A percentile compares a stretch with the other conserved stretches of the same genome.
phyloP scores from a whole-genome alignment of 2,888 invertebrate species.

The Sesia bembeciformis region DNA sequence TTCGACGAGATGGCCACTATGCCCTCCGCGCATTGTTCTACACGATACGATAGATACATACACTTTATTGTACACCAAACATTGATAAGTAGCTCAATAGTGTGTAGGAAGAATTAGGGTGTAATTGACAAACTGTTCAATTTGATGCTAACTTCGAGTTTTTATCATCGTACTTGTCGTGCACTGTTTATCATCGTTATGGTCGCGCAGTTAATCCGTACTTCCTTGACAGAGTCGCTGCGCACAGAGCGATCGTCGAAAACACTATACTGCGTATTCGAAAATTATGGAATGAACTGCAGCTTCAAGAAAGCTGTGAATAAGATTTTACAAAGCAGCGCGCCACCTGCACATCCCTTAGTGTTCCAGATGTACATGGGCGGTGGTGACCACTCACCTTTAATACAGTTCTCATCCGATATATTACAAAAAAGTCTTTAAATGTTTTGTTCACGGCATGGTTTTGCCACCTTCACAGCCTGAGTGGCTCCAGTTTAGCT shows the following conservation, averaged over 20 bases:
- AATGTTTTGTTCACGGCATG: slow-evolving; percentile 71
- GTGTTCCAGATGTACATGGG: too few species aligned
- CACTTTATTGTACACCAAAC: not conserved
- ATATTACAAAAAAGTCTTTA: not conserved
- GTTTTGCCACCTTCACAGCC: slow-evolving; percentile 78
- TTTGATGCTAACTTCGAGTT: not conserved
- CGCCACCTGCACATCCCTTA: too few species aligned
- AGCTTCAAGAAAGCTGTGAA: too few species aligned
- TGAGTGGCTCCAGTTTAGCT: slow-evolving; percentile 80
- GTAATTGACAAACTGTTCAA: not conserved
- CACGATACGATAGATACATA: too few species aligned
- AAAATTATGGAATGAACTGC: too few species aligned
- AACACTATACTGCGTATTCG: too few species aligned
- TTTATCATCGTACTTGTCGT: not conserved
- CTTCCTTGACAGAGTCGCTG: too few species aligned
- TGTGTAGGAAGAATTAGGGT: not conserved
- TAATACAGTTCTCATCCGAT: not conserved
- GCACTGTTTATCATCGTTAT: too few species aligned
- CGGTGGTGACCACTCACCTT: too few species aligned
- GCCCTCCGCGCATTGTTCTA: slow-evolving; percentile 98
- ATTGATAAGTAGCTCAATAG: not conserved
- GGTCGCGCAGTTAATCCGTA: too few species aligned
- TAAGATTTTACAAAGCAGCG: too few species aligned
- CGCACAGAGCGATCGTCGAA: too few species aligned
- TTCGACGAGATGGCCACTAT: slow-evolving; percentile 99